A percentile compares a stretch with the other conserved stretches of the same genome.
These are phyloP conservation scores for Casuarius casuarius DNA, from an alignment of 2,113 vertebrate genomes.

Conservation along the genomic window DNA sequence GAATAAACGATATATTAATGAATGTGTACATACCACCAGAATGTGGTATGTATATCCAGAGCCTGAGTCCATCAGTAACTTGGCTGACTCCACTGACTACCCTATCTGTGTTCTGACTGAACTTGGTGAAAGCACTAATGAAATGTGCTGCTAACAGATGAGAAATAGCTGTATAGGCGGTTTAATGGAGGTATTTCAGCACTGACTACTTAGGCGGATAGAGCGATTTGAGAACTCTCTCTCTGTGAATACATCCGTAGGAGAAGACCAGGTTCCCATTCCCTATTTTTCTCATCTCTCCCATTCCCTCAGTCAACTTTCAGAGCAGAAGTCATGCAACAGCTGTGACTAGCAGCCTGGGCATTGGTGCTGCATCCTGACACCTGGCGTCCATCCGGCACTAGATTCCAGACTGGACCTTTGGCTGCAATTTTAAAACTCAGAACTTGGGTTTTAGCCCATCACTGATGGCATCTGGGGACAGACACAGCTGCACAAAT, in stretches of 20 bases:
- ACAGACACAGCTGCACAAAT: accelerated
- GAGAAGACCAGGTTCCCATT: neutral
- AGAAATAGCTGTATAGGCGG: neutral
- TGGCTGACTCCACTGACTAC: neutral
- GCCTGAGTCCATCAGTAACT: neutral
- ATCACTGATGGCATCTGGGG: neutral
- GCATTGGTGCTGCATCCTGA: neutral
- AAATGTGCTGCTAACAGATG: neutral
- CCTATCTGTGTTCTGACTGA: neutral
- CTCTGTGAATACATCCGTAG: neutral
- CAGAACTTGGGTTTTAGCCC: neutral
- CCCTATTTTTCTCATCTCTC: neutral
- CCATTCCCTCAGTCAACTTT: neutral
- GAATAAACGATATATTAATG: neutral
- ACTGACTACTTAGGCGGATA: neutral
- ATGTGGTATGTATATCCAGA: neutral
- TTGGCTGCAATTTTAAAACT: neutral
- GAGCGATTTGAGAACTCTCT: neutral
- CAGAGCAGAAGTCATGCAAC: neutral
- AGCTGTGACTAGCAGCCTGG: neutral
- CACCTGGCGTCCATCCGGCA: neutral
- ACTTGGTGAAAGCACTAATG: neutral
- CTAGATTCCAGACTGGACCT: neutral
- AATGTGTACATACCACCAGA: neutral
- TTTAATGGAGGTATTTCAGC: neutral